Conservation (phyloP, 2,797 vertebrate species). For the Crenuchus spilurus region DNA sequence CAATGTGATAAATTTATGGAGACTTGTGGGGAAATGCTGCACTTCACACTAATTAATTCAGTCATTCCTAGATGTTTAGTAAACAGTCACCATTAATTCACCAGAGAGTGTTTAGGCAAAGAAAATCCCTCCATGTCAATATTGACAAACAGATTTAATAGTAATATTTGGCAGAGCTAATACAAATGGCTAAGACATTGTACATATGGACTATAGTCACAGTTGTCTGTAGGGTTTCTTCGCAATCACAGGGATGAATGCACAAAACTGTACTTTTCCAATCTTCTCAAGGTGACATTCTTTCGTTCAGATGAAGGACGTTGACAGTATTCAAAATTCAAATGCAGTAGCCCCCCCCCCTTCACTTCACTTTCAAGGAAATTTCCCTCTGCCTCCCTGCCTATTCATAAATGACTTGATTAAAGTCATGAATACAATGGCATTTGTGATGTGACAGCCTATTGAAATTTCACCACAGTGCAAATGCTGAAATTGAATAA, state of each 20-base stretch:
- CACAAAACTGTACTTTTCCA: slow-evolving; percentile 26
- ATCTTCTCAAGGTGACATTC: slow-evolving; percentile 50
- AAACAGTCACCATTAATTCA: slow-evolving; percentile 52
- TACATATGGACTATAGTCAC: slow-evolving; percentile 23
- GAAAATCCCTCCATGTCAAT: slow-evolving; percentile 48
- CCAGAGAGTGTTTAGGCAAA: slow-evolving; percentile 47
- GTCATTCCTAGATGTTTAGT: slow-evolving; percentile 49
- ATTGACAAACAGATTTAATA: slow-evolving; percentile 48
- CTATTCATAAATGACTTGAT: slow-evolving; percentile 45
- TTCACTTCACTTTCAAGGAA: slow-evolving; percentile 37
- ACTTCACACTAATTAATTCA: slow-evolving; percentile 44
- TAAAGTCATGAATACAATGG: slow-evolving; percentile 43
- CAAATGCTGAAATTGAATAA: slow-evolving; percentile 31
- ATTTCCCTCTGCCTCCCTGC: slow-evolving; percentile 32
- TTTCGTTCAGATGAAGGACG: slow-evolving; percentile 50
- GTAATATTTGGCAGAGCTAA: slow-evolving; percentile 14
- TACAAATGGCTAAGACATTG: slow-evolving; percentile 29
- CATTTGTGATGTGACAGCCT: slow-evolving; percentile 34
- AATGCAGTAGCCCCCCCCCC: slow-evolving; percentile 37
- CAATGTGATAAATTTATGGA: slow-evolving; percentile 38
- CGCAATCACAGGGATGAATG: slow-evolving; percentile 40
- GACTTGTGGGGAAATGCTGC: slow-evolving; percentile 34
- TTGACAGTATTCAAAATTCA: slow-evolving; percentile 41
- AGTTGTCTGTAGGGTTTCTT: slow-evolving; percentile 29
- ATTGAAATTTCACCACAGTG: slow-evolving; percentile 26